Base-by-base conservation (phyloP, 2,888 invertebrate genomes). In the Hecatera dysodea region DNA sequence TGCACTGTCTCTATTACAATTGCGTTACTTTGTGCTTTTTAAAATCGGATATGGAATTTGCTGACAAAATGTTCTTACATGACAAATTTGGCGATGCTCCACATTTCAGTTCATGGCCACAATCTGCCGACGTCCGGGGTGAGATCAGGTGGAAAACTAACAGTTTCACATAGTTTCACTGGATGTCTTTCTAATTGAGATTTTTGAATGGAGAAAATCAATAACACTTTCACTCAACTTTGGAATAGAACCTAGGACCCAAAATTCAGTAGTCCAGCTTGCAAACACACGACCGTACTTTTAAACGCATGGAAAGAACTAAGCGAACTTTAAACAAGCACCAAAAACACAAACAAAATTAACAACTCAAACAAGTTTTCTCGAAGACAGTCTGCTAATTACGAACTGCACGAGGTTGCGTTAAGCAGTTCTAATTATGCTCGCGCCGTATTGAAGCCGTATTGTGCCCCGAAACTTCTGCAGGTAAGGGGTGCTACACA, bases 361-460 rank as follows among this genome's bases (percentile, higher is more conserved):
- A 57, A 50, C 74, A 78, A 78, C 55, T 50, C 39, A 46, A 63
- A 63, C 52, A 75, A 72, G 57, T 75, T 74, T 69, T 22, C n/a
- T 36, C 17, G 36, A 46, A 62, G 56, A 67, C 48, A 42, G 67
- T 56, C 46, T 29, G 53, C 60, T 80, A 80, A 68, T 75, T 80
- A 22, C 68, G 44, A 68, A 44, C 52, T 63, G 48, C 60, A 75
- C 53, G 50, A 67, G 68, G 80, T 75, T 79, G 53, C 55, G 64
- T 78, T 75, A 64, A 72, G 53, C 42, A 67, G 63, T 44, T 79
- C 69, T 77, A 61, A 67, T 81, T 67, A 77, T 64, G 76, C 78
- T 65, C 53, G 63, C 44, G 42, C 73, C 52, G 59, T 73, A 80
- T 68, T 80, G 57, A 46, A 78, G 73, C 53, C 44, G 78, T 72